Evolutionary conservation across 2,113 vertebrate genomes (phyloP), one percentile per base, ranked within the genome.

Genomic region (Syrmaticus mikado): DNA sequence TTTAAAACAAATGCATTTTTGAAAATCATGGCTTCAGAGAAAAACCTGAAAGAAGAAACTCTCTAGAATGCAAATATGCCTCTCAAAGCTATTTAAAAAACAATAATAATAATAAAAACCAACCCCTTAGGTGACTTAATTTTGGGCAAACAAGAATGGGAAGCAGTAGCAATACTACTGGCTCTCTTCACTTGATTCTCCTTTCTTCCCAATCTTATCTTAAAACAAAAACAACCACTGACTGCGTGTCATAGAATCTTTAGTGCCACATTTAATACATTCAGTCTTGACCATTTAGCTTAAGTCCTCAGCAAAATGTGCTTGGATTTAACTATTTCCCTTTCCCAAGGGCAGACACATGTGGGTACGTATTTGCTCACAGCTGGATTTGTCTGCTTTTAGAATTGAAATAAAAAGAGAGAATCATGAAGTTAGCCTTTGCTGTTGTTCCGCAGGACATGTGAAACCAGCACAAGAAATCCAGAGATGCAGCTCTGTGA

Each of bases 1-100:
- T 93, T 79, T 66, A 79, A 90, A 95, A 73, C 60, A 92, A 92
- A 72, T 27, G 20, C 48, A 41, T 27, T 93, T 93, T 87, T 55
- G 79, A 50, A 66, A 18, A 36, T 22, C 3, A 8, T 5, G 17
- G 71, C 70, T 94, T 92, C 81, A 92, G 84, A 89, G 71, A 38
- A 71, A 87, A 82, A 60, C 16, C 72, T 82, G 66, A 92, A 87
- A 79, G 50, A 19, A 94, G 89, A 87, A 90, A 77, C 78, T 70
- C 41, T 13, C 64, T 28, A 77, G 27, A 82, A 94, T 76, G 78
- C 78, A 96, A 91, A 91, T 70, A 24, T 5, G 61, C 3, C 40
- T 82, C 57, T 67, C 25, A 20, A 11, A 22, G n/a, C 66, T 90
- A 67, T 60, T 52, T 17, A 6, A 58, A 88, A 77, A 61, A 40